Percentiles rank a stretch among this genome's conserved stretches.
phyloP scores from a whole-genome alignment of 53 echinoderm and acorn worm genomes.

The Patiria pectinifera region DNA sequence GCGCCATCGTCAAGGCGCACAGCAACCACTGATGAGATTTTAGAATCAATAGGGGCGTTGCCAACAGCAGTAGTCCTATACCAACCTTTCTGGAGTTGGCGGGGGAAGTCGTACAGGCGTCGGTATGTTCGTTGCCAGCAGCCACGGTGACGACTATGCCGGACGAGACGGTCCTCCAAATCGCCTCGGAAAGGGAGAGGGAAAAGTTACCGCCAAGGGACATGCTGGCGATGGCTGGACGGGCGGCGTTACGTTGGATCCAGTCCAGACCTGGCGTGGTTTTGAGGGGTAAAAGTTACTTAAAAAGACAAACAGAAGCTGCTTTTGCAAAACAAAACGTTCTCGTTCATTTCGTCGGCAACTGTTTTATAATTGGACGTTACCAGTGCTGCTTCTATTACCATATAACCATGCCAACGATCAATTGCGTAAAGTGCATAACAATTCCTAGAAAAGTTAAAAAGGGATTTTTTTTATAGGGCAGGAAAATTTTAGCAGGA shows the following conservation, averaged over 20 bases:
- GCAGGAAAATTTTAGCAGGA: too few species aligned
- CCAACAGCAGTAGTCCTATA: neutral
- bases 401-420: too few species aligned
- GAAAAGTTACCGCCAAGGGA: slow-evolving; percentile 38
- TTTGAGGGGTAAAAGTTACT: neutral
- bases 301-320: neutral
- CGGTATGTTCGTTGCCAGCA: slow-evolving; percentile 34
- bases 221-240: slow-evolving; percentile 39
- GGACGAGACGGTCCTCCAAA: neutral
- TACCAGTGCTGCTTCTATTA: too few species aligned
- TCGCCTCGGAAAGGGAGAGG: slow-evolving; percentile 11
- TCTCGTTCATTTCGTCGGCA: neutral
- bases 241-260: neutral
- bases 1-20: too few species aligned
- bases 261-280: slow-evolving; percentile 32
- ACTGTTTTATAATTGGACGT: too few species aligned
- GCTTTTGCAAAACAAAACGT: neutral
- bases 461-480: too few species aligned
- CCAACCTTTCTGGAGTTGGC: slow-evolving; percentile 40
- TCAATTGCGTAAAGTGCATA: too few species aligned
- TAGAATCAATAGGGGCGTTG: too few species aligned
- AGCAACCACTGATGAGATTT: too few species aligned
- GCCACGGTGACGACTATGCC: slow-evolving; percentile 32
- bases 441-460: too few species aligned
- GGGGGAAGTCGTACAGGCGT: slow-evolving; percentile 38